Evolutionary conservation across 2,113 vertebrate genomes (phyloP).

Genomic region (Passerina amoena): DNA sequence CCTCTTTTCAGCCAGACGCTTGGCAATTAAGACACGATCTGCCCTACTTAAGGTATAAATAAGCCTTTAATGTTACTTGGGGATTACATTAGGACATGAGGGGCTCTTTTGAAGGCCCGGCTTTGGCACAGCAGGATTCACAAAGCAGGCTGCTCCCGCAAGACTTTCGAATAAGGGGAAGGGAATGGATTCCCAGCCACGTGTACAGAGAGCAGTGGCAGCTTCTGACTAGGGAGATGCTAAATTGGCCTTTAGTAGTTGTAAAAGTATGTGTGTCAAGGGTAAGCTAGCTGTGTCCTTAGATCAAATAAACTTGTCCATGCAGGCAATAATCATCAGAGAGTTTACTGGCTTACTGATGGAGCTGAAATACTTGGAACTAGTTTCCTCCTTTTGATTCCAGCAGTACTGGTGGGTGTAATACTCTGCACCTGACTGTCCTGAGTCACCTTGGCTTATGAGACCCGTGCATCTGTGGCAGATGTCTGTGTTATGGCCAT

Average conservation of each 20-base stretch:
- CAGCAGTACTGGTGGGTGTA: background rate
- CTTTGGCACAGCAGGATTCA: rapidly evolving
- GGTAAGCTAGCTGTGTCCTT: background rate
- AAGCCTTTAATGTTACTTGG: background rate
- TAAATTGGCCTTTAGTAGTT: background rate
- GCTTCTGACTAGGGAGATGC: background rate
- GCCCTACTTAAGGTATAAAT: conserved; percentile 9
- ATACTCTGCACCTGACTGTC: background rate
- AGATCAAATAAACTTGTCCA: rapidly evolving
- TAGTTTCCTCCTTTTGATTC: background rate
- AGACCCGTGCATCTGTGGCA: rapidly evolving
- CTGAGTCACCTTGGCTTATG: background rate
- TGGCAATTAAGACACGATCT: background rate
- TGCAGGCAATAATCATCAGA: background rate
- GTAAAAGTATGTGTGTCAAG: background rate
- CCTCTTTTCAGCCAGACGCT: background rate
- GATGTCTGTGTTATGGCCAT: rapidly evolving
- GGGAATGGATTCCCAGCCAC: rapidly evolving
- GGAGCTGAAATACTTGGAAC: background rate
- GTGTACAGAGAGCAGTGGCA: rapidly evolving
- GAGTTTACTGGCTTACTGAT: background rate
- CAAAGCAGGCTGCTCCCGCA: background rate
- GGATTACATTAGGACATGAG: background rate
- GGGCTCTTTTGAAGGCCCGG: background rate
- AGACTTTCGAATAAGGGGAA: background rate